Conservation (phyloP, 2,797 vertebrate species). For the Lutjanus argentimaculatus region DNA sequence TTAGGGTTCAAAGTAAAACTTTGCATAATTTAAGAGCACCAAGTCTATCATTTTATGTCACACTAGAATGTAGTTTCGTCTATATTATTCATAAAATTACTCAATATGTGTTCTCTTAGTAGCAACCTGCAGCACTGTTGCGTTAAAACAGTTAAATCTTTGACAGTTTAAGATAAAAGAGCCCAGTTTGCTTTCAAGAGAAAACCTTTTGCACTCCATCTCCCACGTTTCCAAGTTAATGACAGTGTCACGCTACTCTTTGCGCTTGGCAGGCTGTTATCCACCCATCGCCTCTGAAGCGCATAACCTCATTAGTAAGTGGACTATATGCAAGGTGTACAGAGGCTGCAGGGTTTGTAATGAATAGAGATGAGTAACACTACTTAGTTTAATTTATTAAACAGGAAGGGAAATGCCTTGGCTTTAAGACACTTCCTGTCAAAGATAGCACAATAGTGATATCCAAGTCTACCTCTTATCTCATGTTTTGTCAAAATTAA, state of each 20-base stretch:
- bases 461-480: background rate
- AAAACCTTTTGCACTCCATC: constrained; percentile 57
- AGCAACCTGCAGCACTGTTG: constrained; percentile 1
- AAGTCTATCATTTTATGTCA: background rate
- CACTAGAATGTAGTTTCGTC: background rate
- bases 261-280: constrained; percentile 61
- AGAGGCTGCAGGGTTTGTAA: constrained; percentile 47
- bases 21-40: background rate
- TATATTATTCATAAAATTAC: constrained; percentile 2
- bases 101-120: constrained; percentile 21
- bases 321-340: constrained; percentile 63
- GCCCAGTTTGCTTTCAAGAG: constrained; percentile 38
- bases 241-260: constrained; percentile 57
- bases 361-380: constrained; percentile 60
- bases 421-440: constrained; percentile 19
- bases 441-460: constrained; percentile 16
- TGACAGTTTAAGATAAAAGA: constrained; percentile 59
- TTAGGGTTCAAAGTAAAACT: background rate
- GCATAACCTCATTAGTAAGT: constrained; percentile 72
- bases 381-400: constrained; percentile 46
- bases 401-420: constrained; percentile 19
- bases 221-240: constrained; percentile 63
- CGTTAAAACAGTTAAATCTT: constrained; percentile 13
- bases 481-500: constrained; percentile 19
- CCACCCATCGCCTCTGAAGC: constrained; percentile 59